Percentiles rank a stretch among this genome's conserved stretches.
Evolutionary conservation across 2,113 vertebrate species (phyloP).

Genomic region (Pandion haliaetus): DNA sequence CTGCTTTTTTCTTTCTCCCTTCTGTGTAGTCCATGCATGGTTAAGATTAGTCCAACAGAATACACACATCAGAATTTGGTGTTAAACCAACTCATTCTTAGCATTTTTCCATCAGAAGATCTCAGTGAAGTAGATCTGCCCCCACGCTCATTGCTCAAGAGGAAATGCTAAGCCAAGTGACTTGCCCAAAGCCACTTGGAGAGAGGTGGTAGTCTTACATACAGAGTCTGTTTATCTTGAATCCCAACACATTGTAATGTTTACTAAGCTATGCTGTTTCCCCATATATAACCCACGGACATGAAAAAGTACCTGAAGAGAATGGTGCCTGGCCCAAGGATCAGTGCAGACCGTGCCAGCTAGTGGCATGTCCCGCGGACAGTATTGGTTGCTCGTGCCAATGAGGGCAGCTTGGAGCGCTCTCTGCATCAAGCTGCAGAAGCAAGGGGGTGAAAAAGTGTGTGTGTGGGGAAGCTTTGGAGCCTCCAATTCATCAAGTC

Average conservation of each 20-base stretch:
- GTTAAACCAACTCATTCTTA: neutral
- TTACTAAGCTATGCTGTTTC: neutral
- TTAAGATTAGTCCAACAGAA: neutral
- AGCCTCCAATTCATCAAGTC: neutral
- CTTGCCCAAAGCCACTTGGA: neutral
- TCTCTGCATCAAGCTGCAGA: neutral
- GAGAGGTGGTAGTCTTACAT: fast-evolving
- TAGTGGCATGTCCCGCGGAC: fast-evolving
- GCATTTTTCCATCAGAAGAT: neutral
- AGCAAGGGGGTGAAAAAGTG: neutral
- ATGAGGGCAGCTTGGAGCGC: neutral
- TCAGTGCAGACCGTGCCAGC: fast-evolving
- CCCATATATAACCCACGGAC: neutral
- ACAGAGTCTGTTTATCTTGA: neutral
- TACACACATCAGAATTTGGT: neutral
- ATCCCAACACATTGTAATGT: neutral
- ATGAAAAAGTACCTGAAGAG: neutral
- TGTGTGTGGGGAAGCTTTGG: too few species aligned
- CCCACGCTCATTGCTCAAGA: neutral
- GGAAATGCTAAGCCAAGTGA: neutral
- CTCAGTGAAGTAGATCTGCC: neutral
- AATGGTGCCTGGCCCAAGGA: neutral
- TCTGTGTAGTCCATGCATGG: too few species aligned
- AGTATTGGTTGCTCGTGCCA: fast-evolving
- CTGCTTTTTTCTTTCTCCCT: neutral